Evolutionary conservation across 2,888 invertebrate genomes (phyloP), one percentile per base, ranked within the genome.

Genomic region (Polyommatus iphigenia): DNA sequence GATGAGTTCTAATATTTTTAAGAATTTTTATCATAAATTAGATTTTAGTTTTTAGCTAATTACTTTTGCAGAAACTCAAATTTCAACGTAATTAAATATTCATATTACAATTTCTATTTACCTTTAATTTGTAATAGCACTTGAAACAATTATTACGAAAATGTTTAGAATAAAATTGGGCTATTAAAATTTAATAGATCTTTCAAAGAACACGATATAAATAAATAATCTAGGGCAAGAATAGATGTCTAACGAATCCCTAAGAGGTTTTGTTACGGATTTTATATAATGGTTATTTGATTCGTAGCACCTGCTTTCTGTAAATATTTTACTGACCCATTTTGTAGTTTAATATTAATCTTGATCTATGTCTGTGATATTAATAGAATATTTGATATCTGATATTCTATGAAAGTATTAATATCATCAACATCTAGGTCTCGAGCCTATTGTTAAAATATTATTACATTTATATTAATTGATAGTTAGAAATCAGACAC

Each of bases 241-340:
- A 62, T 67, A 32, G 29, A 29, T 32, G 10, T 32, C 32, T 29
- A 62, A 24, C 18, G 15, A 67, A 29, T 67, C 15, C 29, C 18
- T 62, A 62, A 62, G 24, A 62, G 62, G 7, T 62, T 59, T 62
- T 62, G 24, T 62, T 62, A 62, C 62, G 62, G 62, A 62, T 62
- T 62, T 62, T 24, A 62, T 62, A 10, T 13, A 24, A 24, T 62
- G 20, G 24, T 62, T 62, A 13, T 62, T 62, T 62, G 24, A 62
- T 24, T 62, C 24, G 13, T 20, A 13, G 24, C 20, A 24, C 24
- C 62, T 62, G 62, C 24, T 62, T 24, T 62, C 24, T 62, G 62
- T 62, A 24, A 24, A 62, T 62, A 62, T 62, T 62, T 62, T 5
- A 24, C 62, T 24, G 24, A 62, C 4, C 62, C 3, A 62, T 62